Percentiles rank a stretch among this genome's conserved stretches.
Conservation (phyloP, 2,888 invertebrate genomes). For the Minunthozetes semirufus region DNA sequence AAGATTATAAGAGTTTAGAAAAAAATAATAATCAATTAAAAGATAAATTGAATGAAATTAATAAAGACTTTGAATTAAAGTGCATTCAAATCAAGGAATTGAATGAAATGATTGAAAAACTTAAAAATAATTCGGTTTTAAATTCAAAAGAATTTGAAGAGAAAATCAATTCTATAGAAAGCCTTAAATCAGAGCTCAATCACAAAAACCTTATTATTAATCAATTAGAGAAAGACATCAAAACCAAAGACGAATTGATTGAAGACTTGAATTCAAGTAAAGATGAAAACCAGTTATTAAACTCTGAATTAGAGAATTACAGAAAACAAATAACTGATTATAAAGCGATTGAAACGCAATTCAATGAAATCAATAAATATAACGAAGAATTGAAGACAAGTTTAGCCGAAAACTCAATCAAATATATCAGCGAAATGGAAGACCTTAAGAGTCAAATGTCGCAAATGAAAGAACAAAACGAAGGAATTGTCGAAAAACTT, state of each 20-base stretch:
- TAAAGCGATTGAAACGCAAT: constrained; percentile 16
- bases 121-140: background rate
- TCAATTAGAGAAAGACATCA: background rate
- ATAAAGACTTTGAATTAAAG: constrained; percentile 36
- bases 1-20: constrained; percentile 33
- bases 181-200: background rate
- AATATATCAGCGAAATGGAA: constrained; percentile 24
- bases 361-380: constrained; percentile 25
- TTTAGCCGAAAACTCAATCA: constrained; percentile 14
- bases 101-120: constrained; percentile 32
- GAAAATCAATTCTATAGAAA: background rate
- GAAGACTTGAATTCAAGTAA: background rate
- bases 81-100: constrained; percentile 37
- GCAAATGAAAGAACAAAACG: constrained; percentile 21
- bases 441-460: constrained; percentile 25
- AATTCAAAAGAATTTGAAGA: background rate
- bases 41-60: constrained; percentile 34
- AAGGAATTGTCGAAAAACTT: constrained; percentile 36
- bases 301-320: background rate
- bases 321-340: background rate
- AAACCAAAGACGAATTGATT: background rate
- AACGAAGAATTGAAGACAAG: constrained; percentile 26
- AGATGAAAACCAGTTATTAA: background rate
- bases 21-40: constrained; percentile 31
- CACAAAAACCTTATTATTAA: background rate